phyloP scores from a whole-genome alignment of 2,113 vertebrate genomes.

The Cyprinodon brontotheroides region DNA sequence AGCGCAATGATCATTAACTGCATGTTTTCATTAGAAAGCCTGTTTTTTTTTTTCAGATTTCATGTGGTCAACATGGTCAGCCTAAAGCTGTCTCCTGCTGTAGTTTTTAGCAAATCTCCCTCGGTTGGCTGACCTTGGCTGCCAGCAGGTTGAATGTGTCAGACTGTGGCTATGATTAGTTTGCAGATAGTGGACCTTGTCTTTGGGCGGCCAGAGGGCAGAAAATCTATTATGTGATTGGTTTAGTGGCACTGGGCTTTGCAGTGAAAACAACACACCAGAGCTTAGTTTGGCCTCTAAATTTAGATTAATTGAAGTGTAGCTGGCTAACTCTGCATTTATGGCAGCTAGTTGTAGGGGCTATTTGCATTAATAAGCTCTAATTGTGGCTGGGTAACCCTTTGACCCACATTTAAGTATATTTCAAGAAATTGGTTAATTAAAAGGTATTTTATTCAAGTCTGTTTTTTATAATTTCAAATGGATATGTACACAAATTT shows the following conservation, averaged over 20 bases:
- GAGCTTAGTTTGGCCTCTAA: constrained; percentile 56
- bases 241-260: constrained; percentile 46
- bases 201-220: constrained; percentile 62
- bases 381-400: constrained; percentile 30
- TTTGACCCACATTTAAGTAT: constrained; percentile 25
- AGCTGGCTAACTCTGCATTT: constrained; percentile 67
- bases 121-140: constrained; percentile 58
- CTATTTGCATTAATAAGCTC: constrained; percentile 41
- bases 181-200: constrained; percentile 66
- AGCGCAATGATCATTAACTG: constrained; percentile 51
- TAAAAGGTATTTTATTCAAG: not conserved
- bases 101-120: constrained; percentile 21
- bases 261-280: constrained; percentile 37
- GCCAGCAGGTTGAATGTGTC: constrained; percentile 58
- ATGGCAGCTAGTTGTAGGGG: constrained; percentile 57
- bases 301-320: constrained; percentile 72
- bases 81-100: constrained; percentile 16
- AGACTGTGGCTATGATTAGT: constrained; percentile 65
- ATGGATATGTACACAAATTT: not conserved
- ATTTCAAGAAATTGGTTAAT: not conserved
- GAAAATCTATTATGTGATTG: constrained; percentile 69
- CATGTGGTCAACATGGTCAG: constrained; percentile 22
- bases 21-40: constrained; percentile 52
- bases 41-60: constrained; percentile 33
- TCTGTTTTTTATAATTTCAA: not conserved